Conservation (phyloP, 2,797 vertebrate genomes). For the Danio tinwini region DNA sequence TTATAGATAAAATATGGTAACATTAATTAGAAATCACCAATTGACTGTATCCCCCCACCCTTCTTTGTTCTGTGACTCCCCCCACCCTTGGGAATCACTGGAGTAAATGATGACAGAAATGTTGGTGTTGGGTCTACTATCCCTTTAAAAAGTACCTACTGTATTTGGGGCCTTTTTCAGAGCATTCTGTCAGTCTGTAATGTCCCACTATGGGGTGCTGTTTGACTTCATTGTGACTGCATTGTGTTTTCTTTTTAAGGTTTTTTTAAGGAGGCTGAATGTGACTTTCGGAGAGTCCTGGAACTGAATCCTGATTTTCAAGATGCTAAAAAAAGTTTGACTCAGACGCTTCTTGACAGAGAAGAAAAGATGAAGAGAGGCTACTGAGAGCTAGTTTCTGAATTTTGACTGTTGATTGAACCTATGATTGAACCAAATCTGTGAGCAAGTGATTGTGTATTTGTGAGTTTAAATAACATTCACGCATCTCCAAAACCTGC, state of each 20-base stretch:
- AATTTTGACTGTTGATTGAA: not conserved
- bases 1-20: no score
- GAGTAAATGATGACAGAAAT: no score
- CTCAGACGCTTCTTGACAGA: slow-evolving; percentile 86
- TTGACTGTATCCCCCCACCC: no score
- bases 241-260: slow-evolving; percentile 72
- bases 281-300: slow-evolving; percentile 88
- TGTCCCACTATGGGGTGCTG: not conserved
- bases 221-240: not conserved
- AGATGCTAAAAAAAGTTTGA: slow-evolving; percentile 89
- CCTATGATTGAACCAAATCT: not conserved
- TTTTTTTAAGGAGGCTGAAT: slow-evolving; percentile 88
- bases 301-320: slow-evolving; percentile 89
- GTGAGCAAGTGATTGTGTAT: not conserved
- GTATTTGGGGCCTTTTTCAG: no score
- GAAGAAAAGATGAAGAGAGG: slow-evolving; percentile 81
- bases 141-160: no score
- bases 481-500: not conserved
- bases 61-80: no score
- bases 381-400: slow-evolving; percentile 65
- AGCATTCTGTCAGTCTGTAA: not conserved
- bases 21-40: no score
- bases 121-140: no score
- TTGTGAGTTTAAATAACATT: not conserved
- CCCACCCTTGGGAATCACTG: no score